Evolutionary conservation across 1,140 invertebrate species (phyloP), one percentile per base, ranked within the genome.

Genomic region (Chionoecetes opilio): DNA sequence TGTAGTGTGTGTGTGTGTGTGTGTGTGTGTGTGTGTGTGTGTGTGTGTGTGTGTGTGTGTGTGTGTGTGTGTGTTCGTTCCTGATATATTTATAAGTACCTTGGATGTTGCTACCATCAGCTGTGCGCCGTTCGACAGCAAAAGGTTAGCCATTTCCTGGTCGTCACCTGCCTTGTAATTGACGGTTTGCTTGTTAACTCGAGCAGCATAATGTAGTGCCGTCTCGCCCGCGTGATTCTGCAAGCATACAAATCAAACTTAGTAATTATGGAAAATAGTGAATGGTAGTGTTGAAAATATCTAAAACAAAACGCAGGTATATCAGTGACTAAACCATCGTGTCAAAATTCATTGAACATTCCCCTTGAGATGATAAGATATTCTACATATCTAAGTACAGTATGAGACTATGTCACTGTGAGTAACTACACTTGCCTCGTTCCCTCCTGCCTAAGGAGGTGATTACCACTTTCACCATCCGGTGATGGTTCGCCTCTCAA

Each of bases 191-290:
- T 96, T 96, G 17, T 96, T 94, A 34, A 97, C 97, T 38, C 97
- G 96, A 14, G 97, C 97, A 0, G 98, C 97, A 96, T 97, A 99
- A 97, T 99, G 99, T 11, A 99, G 97, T 0, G 99, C 98, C 91
- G 98, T 99, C 95, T 99, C 99, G 11, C 99, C 99, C 95, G 99
- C 98, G 97, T 99, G 98, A 85, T 98, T 99, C 11, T 98, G 97
- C 95, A 11, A 53, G 9, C 32, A 34, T 31, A n/a, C 8, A 86
- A 1, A 38, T 8, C 21, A 37, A 11, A 29, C 26, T 41, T 5
- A 75, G 63, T n/a, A 75, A 11, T n/a, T 75, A 0, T 75, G 21
- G n/a, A n/a, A n/a, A 26, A 1, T 26, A 75, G 6, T 11, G n/a
- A 9, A 63, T 63, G 26, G 26, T 63, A 63, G 3, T 63, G 53